These are phyloP conservation scores for Baryphthengus martii DNA, from an alignment of 2,113 vertebrate genomes.

Conservation along the genomic window DNA sequence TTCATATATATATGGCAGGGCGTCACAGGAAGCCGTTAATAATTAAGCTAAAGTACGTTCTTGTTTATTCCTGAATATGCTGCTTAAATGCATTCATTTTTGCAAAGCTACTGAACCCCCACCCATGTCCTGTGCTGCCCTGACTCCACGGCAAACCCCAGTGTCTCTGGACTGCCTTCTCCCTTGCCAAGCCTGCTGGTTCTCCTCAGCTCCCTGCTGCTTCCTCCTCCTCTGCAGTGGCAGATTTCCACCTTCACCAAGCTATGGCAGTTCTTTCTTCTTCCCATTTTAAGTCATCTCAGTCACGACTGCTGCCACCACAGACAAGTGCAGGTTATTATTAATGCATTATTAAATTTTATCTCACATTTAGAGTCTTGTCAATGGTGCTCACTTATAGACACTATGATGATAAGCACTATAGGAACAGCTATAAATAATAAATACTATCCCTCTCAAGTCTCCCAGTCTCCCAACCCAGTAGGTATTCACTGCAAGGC, in stretches of 20 bases:
- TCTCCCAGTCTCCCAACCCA: background rate
- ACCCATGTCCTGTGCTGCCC: background rate
- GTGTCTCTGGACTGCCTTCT: background rate
- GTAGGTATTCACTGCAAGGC: conserved; percentile 15
- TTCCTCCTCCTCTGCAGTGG: background rate
- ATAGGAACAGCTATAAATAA: conserved; percentile 59
- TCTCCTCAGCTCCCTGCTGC: background rate
- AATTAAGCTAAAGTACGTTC: conserved; percentile 14
- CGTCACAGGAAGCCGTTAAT: background rate
- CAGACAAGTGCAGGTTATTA: conserved; percentile 21
- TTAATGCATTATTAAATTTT: conserved; percentile 68
- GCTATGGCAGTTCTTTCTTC: background rate
- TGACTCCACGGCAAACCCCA: background rate
- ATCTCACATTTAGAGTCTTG: conserved; percentile 38
- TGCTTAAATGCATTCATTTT: background rate
- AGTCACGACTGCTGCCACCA: background rate
- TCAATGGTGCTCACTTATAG: conserved; percentile 2
- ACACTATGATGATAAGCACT: conserved; percentile 20
- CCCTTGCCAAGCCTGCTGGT: accelerated
- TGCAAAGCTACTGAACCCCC: background rate
- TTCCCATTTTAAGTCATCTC: conserved; percentile 9
- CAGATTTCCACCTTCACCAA: background rate
- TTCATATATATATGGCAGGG: background rate
- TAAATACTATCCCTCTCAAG: conserved; percentile 11
- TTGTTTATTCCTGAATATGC: background rate